A percentile compares a stretch with the other conserved stretches of the same genome.
Evolutionary conservation across 2,797 vertebrate genomes (phyloP).

Genomic region (Anabas testudineus): DNA sequence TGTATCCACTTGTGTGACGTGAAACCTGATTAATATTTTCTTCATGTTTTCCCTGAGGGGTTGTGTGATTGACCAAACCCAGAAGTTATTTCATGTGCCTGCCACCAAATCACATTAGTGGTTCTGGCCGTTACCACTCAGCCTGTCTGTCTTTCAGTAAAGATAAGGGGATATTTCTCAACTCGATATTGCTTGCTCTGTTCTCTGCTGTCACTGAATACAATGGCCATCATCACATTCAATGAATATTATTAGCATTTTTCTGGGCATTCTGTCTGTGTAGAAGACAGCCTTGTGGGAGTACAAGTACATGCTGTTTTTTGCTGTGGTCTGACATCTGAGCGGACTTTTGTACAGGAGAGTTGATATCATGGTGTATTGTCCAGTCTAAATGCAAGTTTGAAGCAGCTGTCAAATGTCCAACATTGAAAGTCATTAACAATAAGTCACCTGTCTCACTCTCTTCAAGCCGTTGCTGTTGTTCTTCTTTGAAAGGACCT

Average conservation of each 20-base stretch:
- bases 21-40: slow-evolving; percentile 51
- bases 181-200: slow-evolving; percentile 52
- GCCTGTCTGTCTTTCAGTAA: slow-evolving; percentile 57
- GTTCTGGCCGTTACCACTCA: slow-evolving; percentile 32
- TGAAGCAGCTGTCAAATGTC: slow-evolving; percentile 37
- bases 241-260: slow-evolving; percentile 76
- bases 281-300: slow-evolving; percentile 42
- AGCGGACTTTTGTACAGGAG: slow-evolving; percentile 33
- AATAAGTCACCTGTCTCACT: slow-evolving; percentile 39
- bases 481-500: slow-evolving; percentile 43
- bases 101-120: slow-evolving; percentile 65
- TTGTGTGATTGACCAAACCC: slow-evolving; percentile 58
- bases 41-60: slow-evolving; percentile 40
- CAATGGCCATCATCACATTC: slow-evolving; percentile 65
- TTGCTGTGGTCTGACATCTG: slow-evolving; percentile 34
- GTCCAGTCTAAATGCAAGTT: slow-evolving; percentile 53
- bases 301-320: slow-evolving; percentile 40
- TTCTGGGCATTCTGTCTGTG: slow-evolving; percentile 51
- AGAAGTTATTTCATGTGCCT: slow-evolving; percentile 70
- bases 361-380: slow-evolving; percentile 16
- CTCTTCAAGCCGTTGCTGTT: slow-evolving; percentile 24
- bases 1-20: slow-evolving; percentile 22
- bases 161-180: slow-evolving; percentile 69
- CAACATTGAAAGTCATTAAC: slow-evolving; percentile 35
- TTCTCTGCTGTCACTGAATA: slow-evolving; percentile 62